A percentile compares a stretch with the other conserved stretches of the same genome.
Conservation (phyloP, 2,888 invertebrate genomes). For the Litoditis marina region DNA sequence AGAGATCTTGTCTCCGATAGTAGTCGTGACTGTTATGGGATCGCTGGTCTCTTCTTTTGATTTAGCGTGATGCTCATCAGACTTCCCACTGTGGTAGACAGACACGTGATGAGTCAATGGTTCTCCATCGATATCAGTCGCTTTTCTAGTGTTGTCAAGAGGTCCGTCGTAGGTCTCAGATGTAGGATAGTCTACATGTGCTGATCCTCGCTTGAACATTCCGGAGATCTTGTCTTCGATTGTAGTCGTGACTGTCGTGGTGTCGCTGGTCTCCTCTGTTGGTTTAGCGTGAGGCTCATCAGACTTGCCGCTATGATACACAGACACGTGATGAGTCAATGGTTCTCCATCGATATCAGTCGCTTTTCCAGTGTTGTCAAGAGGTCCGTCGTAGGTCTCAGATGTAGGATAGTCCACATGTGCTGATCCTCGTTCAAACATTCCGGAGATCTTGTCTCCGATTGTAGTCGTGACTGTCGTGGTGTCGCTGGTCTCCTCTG, state of each 20-base stretch:
- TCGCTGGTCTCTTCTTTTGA: slow-evolving; percentile 3
- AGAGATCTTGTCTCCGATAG: slow-evolving; percentile 19
- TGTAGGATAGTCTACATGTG: slow-evolving; percentile 32
- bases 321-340: slow-evolving; percentile 24
- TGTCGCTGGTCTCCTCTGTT: slow-evolving; percentile 16
- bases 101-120: slow-evolving; percentile 28
- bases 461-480: too few species aligned
- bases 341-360: slow-evolving; percentile 28
- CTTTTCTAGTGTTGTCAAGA: slow-evolving; percentile 13
- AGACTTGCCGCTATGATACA: slow-evolving; percentile 13
- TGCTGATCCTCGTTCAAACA: slow-evolving; percentile 17
- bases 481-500: slow-evolving; percentile 12
- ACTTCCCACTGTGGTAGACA: slow-evolving; percentile 25
- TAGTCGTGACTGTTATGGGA: too few species aligned
- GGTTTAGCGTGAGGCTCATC: slow-evolving; percentile 13
- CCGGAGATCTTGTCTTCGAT: slow-evolving; percentile 29
- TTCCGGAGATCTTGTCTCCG: slow-evolving; percentile 27
- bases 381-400: slow-evolving; percentile 22
- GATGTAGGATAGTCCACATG: slow-evolving; percentile 25
- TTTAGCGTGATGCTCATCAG: slow-evolving; percentile 22
- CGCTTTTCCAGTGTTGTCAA: slow-evolving; percentile 5
- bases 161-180: slow-evolving; percentile 34
- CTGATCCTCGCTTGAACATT: slow-evolving; percentile 31
- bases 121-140: slow-evolving; percentile 21
- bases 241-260: slow-evolving; percentile 9